These are phyloP conservation scores for Petrocephalus zakoni DNA, from an alignment of 2,113 vertebrate genomes.

Conservation along the genomic window DNA sequence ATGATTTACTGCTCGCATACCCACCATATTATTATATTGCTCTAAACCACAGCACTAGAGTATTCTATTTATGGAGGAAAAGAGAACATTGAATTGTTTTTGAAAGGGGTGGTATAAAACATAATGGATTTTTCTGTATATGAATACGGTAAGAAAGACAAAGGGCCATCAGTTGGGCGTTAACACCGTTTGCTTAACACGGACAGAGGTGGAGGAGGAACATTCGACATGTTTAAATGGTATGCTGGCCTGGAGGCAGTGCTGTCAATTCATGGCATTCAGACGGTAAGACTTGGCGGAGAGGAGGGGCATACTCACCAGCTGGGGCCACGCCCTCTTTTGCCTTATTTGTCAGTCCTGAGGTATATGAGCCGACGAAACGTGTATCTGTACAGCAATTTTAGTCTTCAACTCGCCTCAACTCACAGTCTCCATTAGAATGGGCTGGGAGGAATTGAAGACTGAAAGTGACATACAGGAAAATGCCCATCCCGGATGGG, in stretches of 20 bases:
- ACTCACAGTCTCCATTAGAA: constrained; percentile 73
- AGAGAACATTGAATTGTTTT: neutral
- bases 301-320: constrained; percentile 2
- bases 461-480: constrained; percentile 80
- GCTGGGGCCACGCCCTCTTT: neutral
- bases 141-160: neutral
- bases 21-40: neutral
- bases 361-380: constrained; percentile 42
- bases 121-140: neutral
- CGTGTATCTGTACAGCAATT: constrained; percentile 77
- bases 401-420: constrained; percentile 77
- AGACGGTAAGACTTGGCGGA: neutral
- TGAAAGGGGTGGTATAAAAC: neutral
- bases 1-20: neutral
- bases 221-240: neutral
- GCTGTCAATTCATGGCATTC: neutral
- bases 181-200: neutral
- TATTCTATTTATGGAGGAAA: neutral
- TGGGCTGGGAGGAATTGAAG: constrained; percentile 76
- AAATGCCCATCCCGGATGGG: constrained; percentile 37
- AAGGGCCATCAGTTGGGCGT: neutral
- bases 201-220: neutral
- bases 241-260: neutral
- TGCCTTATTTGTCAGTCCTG: neutral
- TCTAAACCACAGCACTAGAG: neutral